A percentile compares a stretch with the other conserved stretches of the same genome.
Conservation (phyloP, 2,113 vertebrate species). For the Python bivittatus region DNA sequence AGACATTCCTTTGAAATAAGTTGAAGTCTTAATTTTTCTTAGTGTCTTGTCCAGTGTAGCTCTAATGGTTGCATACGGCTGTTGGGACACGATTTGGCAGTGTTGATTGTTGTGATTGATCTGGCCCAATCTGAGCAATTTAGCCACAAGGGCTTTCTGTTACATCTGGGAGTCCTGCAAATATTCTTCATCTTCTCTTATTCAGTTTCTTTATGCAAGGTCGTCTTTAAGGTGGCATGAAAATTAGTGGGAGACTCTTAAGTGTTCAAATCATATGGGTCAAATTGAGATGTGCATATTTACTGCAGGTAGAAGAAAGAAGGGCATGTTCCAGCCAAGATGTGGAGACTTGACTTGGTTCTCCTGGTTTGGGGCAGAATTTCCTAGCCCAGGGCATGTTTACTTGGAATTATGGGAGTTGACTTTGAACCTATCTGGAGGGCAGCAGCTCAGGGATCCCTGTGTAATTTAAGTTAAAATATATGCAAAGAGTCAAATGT, state of each 20-base stretch:
- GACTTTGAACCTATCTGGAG: neutral
- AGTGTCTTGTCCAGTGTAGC: neutral
- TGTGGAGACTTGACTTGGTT: neutral
- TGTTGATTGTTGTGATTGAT: neutral
- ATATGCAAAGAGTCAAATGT: neutral
- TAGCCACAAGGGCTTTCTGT: neutral
- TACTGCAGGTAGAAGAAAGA: neutral
- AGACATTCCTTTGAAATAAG: neutral
- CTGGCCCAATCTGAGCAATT: too few relatives aligned
- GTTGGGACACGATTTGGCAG: neutral
- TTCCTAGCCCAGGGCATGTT: too few relatives aligned
- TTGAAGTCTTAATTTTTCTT: neutral
- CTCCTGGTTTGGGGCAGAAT: neutral
- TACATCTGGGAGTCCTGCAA: neutral
- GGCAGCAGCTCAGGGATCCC: neutral
- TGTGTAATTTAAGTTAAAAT: too few relatives aligned
- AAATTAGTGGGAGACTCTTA: neutral
- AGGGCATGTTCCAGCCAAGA: neutral
- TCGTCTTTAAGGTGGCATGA: neutral
- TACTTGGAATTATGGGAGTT: neutral
- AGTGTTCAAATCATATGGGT: neutral
- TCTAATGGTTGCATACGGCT: neutral
- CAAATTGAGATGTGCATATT: neutral
- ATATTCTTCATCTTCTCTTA: neutral
- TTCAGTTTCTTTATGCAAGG: neutral